Percentiles rank a stretch among this genome's conserved stretches.
Evolutionary conservation across 37 sponge, comb jelly and placozoan species (phyloP).

Genomic region (Tethya wilhelma): DNA sequence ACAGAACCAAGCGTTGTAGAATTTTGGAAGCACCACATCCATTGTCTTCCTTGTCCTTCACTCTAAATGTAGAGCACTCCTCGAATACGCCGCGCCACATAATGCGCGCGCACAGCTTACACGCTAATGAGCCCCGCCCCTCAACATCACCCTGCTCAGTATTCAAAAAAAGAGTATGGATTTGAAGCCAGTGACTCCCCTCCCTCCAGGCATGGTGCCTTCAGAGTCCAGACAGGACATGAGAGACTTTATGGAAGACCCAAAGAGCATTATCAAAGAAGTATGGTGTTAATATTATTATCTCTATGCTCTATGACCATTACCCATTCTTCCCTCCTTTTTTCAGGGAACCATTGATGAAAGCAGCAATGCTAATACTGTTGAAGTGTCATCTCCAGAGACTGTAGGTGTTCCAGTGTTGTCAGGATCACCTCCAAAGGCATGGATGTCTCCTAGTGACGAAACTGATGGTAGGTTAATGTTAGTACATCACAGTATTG

Average conservation of each 20-base stretch:
- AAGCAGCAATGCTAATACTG: background rate
- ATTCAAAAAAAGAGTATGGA: background rate
- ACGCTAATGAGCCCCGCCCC: constrained; percentile 13
- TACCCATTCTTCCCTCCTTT: background rate
- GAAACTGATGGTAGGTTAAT: background rate
- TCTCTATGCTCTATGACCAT: background rate
- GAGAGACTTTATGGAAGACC: constrained; percentile 1
- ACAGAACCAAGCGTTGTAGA: constrained; percentile 45
- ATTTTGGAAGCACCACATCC: background rate
- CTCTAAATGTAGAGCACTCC: too few species aligned
- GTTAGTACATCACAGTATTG: too few species aligned
- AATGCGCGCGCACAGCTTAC: too few species aligned
- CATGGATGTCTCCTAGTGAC: constrained; percentile 13
- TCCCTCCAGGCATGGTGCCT: constrained; percentile 68
- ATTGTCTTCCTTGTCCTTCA: too few species aligned
- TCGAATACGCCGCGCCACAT: too few species aligned
- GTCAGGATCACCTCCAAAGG: constrained; percentile 1
- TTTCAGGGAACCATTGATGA: background rate
- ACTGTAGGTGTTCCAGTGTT: background rate
- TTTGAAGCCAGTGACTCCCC: constrained; percentile 17
- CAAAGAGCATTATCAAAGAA: background rate
- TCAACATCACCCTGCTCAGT: background rate
- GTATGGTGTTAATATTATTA: background rate
- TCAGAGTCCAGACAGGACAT: constrained; percentile 47
- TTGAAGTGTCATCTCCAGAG: background rate